phyloP scores from a whole-genome alignment of 92 coral and sea anemone genomes.

The Palythoa grandis region DNA sequence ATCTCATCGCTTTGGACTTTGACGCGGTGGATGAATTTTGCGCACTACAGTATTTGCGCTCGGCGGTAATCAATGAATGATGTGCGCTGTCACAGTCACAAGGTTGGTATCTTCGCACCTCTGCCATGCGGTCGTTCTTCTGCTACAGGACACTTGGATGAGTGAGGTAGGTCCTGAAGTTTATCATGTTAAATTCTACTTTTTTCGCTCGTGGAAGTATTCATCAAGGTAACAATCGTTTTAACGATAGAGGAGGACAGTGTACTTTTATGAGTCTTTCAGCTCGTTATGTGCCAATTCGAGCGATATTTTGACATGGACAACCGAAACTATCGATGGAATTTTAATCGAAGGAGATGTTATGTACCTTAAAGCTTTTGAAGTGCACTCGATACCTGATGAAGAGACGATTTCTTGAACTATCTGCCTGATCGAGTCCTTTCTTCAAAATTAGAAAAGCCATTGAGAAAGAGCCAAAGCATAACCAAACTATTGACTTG shows the following conservation, averaged over 20 bases:
- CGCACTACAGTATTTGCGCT: no score
- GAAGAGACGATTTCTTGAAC: conserved; percentile 39
- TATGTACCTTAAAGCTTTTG: neutral
- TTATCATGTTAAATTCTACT: neutral
- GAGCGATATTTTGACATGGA: conserved; percentile 9
- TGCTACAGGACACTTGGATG: neutral
- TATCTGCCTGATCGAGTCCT: conserved; percentile 38
- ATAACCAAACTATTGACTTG: conserved; percentile 25
- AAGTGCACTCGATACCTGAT: conserved; percentile 23
- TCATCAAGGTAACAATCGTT: no score
- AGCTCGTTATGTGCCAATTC: conserved; percentile 19
- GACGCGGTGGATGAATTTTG: no score
- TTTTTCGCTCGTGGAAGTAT: no score
- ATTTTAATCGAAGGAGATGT: conserved; percentile 42
- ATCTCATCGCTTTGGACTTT: no score
- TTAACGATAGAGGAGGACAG: no score
- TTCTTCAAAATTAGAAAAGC: conserved; percentile 44
- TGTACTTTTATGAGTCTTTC: neutral
- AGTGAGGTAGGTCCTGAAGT: neutral
- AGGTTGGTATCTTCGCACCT: no score
- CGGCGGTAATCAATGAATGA: no score
- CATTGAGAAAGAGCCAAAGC: conserved; percentile 37
- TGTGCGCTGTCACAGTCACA: no score
- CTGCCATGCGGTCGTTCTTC: no score
- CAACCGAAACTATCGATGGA: conserved; percentile 43